Base-by-base conservation (phyloP, 2,113 vertebrate genomes). In the Pluvianellus socialis region DNA sequence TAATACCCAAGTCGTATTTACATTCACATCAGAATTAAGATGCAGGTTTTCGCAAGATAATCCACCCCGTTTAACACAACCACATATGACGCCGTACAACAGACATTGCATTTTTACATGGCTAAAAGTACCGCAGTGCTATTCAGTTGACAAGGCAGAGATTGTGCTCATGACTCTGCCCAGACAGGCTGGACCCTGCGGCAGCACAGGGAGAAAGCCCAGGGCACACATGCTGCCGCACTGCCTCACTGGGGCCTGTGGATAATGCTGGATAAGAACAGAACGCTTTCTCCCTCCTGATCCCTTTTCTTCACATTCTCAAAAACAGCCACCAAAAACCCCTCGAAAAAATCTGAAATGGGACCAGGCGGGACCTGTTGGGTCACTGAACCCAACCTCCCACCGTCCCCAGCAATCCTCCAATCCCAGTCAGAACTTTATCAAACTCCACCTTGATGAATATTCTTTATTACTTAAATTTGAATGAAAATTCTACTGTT, bases 11-110 rank as follows among this genome's bases (percentile, higher is more conserved):
- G 52, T 91, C 52, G 1, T 56, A 91, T 90, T 86, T 73, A 45
- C 71, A 72, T 86, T 81, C 84, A 88, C 75, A 81, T 93, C 52
- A 88, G 79, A 86, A 91, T 93, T 68, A 94, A 56, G 88, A 71
- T 62, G 38, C 32, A 80, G 71, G 71, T 91, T 90, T 88, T 66
- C 71, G 42, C 66, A 55, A 79, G n/a, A 4, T 66, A 91, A 89
- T 56, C 70, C 66, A 55, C 38, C 23, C 58, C 72, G 50, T 52
- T 87, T 86, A 81, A 30, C 45, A 75, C 18, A 5, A 45, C 65
- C n/a, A 40, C 47, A 33, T 14, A 33, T 33, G 59, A 40, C 63
- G 7, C n/a, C 5, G 27, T 22, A 55, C 63, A 63, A 5, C 49
- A 77, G 58, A 58, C 47, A 19, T 12, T 35, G 50, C 28, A 30